Conservation (phyloP, 2,113 vertebrate species). For the Cavia aperea region DNA sequence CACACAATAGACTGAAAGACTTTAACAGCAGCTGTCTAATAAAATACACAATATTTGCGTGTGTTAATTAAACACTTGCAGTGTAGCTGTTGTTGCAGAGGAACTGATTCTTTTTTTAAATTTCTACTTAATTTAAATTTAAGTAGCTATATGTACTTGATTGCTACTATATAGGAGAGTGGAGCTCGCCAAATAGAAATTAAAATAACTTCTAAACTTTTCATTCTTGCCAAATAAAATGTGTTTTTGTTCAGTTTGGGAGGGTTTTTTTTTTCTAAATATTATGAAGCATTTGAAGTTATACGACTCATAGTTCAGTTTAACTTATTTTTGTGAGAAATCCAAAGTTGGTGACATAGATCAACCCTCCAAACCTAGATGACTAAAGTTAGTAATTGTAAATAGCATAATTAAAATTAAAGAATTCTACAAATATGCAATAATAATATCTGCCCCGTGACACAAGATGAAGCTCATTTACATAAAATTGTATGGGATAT, state of each 20-base stretch:
- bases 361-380: background rate
- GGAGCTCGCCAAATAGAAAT: background rate
- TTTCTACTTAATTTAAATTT: constrained; percentile 13
- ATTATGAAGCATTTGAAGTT: background rate
- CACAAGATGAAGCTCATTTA: background rate
- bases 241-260: background rate
- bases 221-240: background rate
- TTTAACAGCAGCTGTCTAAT: background rate
- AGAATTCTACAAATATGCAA: background rate
- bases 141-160: background rate
- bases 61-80: background rate
- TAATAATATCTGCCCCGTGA: background rate
- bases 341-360: background rate
- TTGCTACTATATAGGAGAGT: background rate
- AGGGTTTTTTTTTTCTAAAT: background rate
- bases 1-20: background rate
- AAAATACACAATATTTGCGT: background rate
- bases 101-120: background rate
- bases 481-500: background rate
- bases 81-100: background rate
- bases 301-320: background rate
- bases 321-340: background rate
- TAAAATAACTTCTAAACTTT: background rate
- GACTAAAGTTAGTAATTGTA: background rate
- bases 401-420: constrained; percentile 1